Evolutionary conservation across 2,113 vertebrate species (phyloP).

Genomic region (Aleadryas rufinucha): DNA sequence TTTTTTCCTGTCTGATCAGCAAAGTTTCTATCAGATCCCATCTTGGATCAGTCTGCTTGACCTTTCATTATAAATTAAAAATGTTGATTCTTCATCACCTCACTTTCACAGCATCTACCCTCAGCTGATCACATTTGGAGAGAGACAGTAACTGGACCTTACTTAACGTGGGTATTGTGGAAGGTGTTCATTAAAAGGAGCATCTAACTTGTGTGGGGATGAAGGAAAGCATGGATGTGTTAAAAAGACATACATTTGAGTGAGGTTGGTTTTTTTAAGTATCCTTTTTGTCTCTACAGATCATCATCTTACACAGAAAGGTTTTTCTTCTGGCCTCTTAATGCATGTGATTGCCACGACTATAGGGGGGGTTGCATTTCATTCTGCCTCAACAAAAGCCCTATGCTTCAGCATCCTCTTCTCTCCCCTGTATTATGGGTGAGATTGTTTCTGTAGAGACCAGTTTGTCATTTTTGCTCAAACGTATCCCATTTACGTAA

Average conservation of each 20-base stretch:
- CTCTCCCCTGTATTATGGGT: background rate
- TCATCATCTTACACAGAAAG: background rate
- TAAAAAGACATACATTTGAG: background rate
- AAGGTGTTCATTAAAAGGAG: background rate
- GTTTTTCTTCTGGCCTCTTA: background rate
- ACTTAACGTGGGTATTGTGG: background rate
- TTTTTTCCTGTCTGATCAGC: background rate
- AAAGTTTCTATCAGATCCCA: background rate
- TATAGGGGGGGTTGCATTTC: background rate
- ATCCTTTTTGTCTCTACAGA: background rate
- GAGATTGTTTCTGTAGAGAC: conserved; percentile 2
- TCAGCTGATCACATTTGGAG: background rate
- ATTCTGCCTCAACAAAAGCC: conserved; percentile 24
- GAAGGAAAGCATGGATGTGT: background rate
- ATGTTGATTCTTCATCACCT: background rate
- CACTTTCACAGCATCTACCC: background rate
- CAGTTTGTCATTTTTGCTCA: background rate
- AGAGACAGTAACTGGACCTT: background rate
- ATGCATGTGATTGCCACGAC: background rate
- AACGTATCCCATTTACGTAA: background rate
- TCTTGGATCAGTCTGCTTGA: background rate
- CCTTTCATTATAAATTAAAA: background rate
- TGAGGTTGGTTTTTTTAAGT: background rate
- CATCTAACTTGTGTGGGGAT: background rate
- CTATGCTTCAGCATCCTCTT: background rate